Evolutionary conservation across 2,113 vertebrate species (phyloP).

Genomic region (Baryphthengus martii): DNA sequence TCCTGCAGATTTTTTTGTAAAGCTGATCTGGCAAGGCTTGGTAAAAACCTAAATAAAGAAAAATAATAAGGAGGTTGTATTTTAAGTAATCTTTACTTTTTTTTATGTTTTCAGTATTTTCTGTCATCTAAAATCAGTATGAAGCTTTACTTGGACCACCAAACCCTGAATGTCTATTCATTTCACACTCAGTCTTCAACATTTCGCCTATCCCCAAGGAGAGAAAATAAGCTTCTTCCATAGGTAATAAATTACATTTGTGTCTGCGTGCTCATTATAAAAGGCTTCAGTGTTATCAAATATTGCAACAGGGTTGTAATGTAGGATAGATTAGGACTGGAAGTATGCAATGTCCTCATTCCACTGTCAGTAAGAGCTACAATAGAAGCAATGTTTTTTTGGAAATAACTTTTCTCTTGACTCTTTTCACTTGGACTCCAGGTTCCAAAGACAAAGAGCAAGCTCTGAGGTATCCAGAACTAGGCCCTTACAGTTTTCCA

Average conservation of each 20-base stretch:
- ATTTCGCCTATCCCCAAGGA: neutral
- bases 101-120: neutral
- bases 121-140: neutral
- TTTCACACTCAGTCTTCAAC: neutral
- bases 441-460: neutral
- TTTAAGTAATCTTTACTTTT: neutral
- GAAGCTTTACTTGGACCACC: neutral
- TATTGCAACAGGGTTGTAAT: neutral
- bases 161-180: neutral
- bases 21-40: conserved; percentile 85
- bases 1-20: conserved; percentile 86
- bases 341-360: neutral
- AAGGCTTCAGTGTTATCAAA: neutral
- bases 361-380: neutral
- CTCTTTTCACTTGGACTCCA: neutral
- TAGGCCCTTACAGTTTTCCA: neutral
- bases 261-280: neutral
- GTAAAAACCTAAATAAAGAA: conserved; percentile 84
- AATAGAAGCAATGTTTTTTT: neutral
- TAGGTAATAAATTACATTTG: neutral
- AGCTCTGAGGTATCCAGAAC: neutral
- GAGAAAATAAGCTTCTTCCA: neutral
- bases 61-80: neutral
- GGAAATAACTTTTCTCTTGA: neutral
- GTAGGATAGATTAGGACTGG: neutral